Evolutionary conservation across 2,888 invertebrate species (phyloP).

Genomic region (Mantis religiosa): DNA sequence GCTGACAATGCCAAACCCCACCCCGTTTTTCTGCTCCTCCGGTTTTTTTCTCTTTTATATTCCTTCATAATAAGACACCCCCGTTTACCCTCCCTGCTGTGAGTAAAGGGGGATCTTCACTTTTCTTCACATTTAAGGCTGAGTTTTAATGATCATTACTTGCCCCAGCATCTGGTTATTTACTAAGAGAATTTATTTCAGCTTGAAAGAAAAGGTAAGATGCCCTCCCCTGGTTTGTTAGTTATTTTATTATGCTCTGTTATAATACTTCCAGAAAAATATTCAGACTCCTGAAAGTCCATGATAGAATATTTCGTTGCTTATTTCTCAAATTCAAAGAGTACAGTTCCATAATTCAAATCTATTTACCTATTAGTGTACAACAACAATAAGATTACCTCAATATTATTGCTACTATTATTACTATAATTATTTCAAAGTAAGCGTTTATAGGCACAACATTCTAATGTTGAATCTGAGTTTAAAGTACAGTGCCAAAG

Average conservation of each 20-base stretch:
- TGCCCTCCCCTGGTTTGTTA: neutral
- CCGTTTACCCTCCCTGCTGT: neutral
- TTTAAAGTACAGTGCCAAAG: too few species aligned
- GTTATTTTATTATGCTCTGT: neutral
- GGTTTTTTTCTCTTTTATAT: neutral
- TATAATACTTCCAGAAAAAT: neutral
- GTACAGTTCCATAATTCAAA: neutral
- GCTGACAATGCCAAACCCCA: neutral
- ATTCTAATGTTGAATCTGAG: too few species aligned
- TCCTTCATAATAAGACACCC: conserved; percentile 7
- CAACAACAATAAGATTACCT: too few species aligned
- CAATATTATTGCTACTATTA: too few species aligned
- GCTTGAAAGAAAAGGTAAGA: neutral
- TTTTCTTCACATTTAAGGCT: neutral
- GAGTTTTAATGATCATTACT: conserved; percentile 12
- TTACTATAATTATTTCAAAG: too few species aligned
- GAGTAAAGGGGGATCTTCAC: neutral
- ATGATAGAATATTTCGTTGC: neutral
- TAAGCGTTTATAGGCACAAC: too few species aligned
- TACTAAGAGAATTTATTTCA: neutral
- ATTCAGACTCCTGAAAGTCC: neutral
- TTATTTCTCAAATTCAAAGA: neutral
- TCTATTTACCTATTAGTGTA: too few species aligned
- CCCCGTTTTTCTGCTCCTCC: neutral
- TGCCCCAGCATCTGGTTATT: neutral